Percentiles rank a stretch among this genome's conserved stretches.
Conservation (phyloP, 2,797 vertebrate genomes). For the Synanceia verrucosa region DNA sequence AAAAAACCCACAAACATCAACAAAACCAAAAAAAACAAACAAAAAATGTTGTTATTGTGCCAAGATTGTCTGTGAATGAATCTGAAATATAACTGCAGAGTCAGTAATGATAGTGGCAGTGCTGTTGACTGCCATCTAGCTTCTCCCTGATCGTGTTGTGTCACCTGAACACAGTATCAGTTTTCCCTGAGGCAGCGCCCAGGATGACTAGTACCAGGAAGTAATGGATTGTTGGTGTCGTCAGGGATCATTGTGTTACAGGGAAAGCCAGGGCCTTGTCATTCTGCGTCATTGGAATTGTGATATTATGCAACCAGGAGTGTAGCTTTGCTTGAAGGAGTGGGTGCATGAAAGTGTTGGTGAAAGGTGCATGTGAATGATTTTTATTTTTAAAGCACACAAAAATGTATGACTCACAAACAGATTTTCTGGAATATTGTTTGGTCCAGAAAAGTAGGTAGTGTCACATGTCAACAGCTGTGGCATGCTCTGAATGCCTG, state of each 20-base stretch:
- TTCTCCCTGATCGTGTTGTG: conserved; percentile 15
- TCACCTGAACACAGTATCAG: conserved; percentile 33
- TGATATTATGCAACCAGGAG: neutral
- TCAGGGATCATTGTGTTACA: conserved; percentile 25
- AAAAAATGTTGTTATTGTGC: neutral
- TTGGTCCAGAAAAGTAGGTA: neutral
- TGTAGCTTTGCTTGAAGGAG: neutral
- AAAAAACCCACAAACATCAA: too few species aligned
- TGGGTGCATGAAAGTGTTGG: neutral
- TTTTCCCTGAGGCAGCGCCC: conserved; percentile 35
- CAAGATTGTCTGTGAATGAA: neutral
- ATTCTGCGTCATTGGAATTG: neutral
- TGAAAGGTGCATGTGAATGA: neutral
- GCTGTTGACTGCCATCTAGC: neutral
- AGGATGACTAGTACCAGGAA: conserved; percentile 35
- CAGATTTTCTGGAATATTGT: neutral
- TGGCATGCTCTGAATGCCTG: neutral
- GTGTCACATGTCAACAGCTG: neutral
- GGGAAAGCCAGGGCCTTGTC: neutral
- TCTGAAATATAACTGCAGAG: neutral
- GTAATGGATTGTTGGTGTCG: conserved; percentile 25
- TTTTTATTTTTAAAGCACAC: neutral
- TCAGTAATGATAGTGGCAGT: neutral
- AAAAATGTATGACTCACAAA: neutral
- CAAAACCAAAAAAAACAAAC: too few species aligned